Evolutionary conservation across 30 jellyfish, hydroid and myxozoan genomes (phyloP).

Genomic region (Aurelia sp.): DNA sequence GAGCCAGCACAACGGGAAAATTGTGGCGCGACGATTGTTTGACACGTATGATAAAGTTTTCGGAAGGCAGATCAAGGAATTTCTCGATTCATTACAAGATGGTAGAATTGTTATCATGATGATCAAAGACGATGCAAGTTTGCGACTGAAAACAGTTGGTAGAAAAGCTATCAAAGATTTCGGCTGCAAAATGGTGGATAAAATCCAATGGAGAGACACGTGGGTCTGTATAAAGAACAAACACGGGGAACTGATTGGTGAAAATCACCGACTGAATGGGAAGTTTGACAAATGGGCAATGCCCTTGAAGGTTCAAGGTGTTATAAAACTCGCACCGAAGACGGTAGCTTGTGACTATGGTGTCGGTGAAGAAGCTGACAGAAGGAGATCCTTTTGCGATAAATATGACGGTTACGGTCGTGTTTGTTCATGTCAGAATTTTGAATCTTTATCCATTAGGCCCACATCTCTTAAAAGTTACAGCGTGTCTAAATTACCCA

Average conservation of each 20-base stretch:
- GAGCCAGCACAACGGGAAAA: constrained; percentile 71
- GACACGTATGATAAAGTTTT: constrained; percentile 67
- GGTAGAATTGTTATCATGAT: constrained; percentile 73
- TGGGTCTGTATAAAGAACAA: background rate
- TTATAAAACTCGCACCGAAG: no score
- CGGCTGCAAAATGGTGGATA: background rate
- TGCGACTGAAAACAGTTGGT: background rate
- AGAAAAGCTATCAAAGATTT: background rate
- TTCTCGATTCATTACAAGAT: constrained; percentile 72
- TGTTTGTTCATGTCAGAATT: constrained; percentile 88
- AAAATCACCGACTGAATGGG: no score
- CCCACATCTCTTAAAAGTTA: constrained; percentile 42
- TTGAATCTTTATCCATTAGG: constrained; percentile 64
- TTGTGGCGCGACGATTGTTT: constrained; percentile 72
- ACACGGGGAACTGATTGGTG: background rate
- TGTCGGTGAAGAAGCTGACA: constrained; percentile 41
- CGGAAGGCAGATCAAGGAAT: constrained; percentile 66
- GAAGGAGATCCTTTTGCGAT: constrained; percentile 78
- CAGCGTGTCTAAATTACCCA: constrained; percentile 71
- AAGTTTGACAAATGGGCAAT: no score
- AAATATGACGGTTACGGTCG: constrained; percentile 94
- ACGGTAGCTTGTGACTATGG: constrained; percentile 59
- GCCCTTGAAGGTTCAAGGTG: no score
- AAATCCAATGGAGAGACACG: background rate
- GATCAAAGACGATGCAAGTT: constrained; percentile 39